phyloP scores from a whole-genome alignment of 2,888 invertebrate genomes.

The Troides helena region DNA sequence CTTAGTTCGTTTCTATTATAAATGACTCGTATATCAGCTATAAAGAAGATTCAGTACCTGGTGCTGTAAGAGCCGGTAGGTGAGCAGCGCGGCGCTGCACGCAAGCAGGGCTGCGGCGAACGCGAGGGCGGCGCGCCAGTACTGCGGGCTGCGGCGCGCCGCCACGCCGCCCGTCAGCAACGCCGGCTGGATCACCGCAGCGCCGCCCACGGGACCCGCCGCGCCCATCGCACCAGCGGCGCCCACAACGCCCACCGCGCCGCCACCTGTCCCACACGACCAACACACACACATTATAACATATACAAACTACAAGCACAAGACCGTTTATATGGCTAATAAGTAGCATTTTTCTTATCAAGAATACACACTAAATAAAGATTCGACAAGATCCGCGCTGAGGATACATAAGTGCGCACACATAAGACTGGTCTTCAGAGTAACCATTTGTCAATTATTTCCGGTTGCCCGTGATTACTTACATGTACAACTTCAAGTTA shows the following conservation, averaged over 20 bases:
- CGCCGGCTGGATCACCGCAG: slow-evolving; percentile 70
- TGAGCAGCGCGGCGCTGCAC: slow-evolving; percentile 48
- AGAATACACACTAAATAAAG: too few relatives aligned
- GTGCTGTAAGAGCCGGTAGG: slow-evolving; percentile 46
- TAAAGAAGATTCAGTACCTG: neutral
- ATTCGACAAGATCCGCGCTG: too few relatives aligned
- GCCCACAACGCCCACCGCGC: neutral
- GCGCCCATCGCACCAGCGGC: neutral
- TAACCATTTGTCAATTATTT: too few relatives aligned
- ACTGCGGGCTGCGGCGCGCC: slow-evolving; percentile 35
- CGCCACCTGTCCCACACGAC: neutral
- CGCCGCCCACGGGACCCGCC: slow-evolving; percentile 30
- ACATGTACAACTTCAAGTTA: too few relatives aligned
- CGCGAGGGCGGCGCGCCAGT: slow-evolving; percentile 41
- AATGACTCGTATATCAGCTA: too few relatives aligned
- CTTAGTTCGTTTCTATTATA: too few relatives aligned
- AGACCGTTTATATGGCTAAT: too few relatives aligned
- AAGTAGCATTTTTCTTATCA: too few relatives aligned
- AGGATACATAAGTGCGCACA: too few relatives aligned
- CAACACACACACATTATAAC: neutral
- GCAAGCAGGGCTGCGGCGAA: slow-evolving; percentile 46
- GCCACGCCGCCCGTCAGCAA: slow-evolving; percentile 53
- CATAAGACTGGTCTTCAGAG: too few relatives aligned
- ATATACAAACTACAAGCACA: too few relatives aligned
- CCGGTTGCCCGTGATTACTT: too few relatives aligned